Conservation (phyloP, 2,797 vertebrate species). For the Leucoraja ocellata region DNA sequence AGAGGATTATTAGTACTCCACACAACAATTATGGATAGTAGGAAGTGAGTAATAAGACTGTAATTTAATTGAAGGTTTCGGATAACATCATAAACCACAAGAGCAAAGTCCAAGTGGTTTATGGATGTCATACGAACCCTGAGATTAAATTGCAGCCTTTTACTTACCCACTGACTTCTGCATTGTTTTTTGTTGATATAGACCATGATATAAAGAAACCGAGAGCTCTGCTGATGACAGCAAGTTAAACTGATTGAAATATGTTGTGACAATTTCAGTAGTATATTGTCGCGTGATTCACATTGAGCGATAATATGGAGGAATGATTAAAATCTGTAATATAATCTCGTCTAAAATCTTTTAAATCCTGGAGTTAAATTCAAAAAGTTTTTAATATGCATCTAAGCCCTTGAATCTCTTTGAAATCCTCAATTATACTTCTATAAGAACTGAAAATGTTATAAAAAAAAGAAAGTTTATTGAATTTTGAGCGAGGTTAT, state of each 20-base stretch:
- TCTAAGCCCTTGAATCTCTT: conserved; percentile 2
- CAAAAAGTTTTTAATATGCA: not conserved
- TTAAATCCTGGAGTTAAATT: not conserved
- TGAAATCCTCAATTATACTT: not conserved
- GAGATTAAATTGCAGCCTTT: conserved; percentile 28
- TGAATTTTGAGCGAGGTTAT: not conserved
- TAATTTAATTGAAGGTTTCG: conserved; percentile 15
- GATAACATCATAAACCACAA: conserved; percentile 28
- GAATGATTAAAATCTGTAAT: conserved; percentile 6
- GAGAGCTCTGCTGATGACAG: not conserved
- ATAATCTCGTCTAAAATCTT: not conserved
- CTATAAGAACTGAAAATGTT: not conserved
- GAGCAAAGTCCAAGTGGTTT: conserved; percentile 13
- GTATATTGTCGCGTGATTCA: not conserved
- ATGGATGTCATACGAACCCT: not conserved
- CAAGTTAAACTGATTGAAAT: not conserved
- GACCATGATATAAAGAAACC: not conserved
- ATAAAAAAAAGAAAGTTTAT: not conserved
- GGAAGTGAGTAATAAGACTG: conserved; percentile 13
- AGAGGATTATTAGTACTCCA: not conserved
- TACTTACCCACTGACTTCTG: not conserved
- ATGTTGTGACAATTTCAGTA: not conserved
- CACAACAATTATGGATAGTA: conserved; percentile 33
- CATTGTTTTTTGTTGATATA: conserved; percentile 7
- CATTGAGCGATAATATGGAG: not conserved